Percentiles rank a stretch among this genome's conserved stretches.
Conservation (phyloP, 2,797 vertebrate species). For the Peromyscus melanophrys region DNA sequence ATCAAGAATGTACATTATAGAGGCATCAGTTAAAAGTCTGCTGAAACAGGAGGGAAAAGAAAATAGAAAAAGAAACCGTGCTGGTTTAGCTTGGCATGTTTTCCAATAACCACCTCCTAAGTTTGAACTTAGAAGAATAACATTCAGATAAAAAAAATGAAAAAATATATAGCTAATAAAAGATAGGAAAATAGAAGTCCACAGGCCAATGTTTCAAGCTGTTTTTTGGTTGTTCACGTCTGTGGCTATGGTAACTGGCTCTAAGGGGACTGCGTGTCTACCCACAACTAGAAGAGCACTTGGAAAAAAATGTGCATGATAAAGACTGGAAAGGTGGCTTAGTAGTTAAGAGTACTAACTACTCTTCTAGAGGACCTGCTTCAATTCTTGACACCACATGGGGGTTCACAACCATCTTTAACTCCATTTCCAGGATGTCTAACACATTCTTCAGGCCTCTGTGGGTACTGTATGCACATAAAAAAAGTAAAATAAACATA, state of each 20-base stretch:
- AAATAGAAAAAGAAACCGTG: neutral
- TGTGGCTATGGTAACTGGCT: slow-evolving; percentile 65
- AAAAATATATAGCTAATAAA: slow-evolving; percentile 30
- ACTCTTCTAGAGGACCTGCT: no score
- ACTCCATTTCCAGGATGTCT: neutral
- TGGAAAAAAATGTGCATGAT: slow-evolving; percentile 36
- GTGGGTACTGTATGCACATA: neutral
- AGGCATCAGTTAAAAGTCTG: slow-evolving; percentile 57
- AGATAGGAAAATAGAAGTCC: slow-evolving; percentile 75
- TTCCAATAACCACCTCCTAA: slow-evolving; percentile 73
- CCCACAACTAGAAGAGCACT: slow-evolving; percentile 4
- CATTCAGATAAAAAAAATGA: neutral
- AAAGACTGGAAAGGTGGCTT: neutral
- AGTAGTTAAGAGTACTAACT: neutral
- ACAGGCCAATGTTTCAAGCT: slow-evolving; percentile 66
- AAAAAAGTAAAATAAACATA: neutral
- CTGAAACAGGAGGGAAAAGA: neutral
- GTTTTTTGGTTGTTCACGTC: slow-evolving; percentile 58
- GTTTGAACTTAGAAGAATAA: slow-evolving; percentile 64
- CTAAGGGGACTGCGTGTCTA: neutral
- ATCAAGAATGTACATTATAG: slow-evolving; percentile 1
- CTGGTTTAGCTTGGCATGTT: slow-evolving; percentile 73
- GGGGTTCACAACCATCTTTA: neutral
- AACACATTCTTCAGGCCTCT: neutral
- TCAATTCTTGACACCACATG: no score